Evolutionary conservation across 2,113 vertebrate species (phyloP).

Genomic region (Catagonus wagneri): DNA sequence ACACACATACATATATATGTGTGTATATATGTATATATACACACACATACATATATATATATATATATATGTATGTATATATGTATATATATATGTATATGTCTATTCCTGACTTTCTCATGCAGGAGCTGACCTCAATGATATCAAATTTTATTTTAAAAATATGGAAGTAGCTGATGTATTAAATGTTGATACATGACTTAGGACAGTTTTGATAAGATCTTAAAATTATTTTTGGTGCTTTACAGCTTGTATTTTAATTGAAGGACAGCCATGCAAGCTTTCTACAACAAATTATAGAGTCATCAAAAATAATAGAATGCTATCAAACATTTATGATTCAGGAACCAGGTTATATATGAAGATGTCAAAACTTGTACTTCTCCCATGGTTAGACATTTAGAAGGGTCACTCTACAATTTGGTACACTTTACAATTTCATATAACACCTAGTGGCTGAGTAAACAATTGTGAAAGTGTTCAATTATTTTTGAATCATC

Average conservation of each 20-base stretch:
- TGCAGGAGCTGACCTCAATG: not conserved
- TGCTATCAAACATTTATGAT: not conserved
- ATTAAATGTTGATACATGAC: slow-evolving; percentile 42
- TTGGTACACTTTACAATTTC: slow-evolving; percentile 3
- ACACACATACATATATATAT: not conserved
- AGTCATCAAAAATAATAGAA: not conserved
- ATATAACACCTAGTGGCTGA: slow-evolving; percentile 15
- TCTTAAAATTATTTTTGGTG: slow-evolving; percentile 24
- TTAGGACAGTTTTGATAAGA: slow-evolving; percentile 57
- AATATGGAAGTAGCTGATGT: not conserved
- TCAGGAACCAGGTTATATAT: not conserved
- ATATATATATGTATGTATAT: too few relatives aligned
- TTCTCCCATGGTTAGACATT: slow-evolving; percentile 41
- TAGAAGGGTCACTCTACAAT: not conserved
- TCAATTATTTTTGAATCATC: slow-evolving; percentile 41
- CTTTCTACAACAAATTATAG: slow-evolving; percentile 47
- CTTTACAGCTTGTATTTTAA: slow-evolving; percentile 25
- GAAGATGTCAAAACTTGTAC: not conserved
- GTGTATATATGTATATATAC: not conserved
- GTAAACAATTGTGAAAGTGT: slow-evolving; percentile 2
- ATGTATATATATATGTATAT: not conserved
- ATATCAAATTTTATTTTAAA: slow-evolving; percentile 25
- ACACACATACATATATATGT: too few relatives aligned
- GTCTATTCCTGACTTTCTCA: slow-evolving; percentile 15
- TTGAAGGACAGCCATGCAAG: not conserved